A percentile compares a stretch with the other conserved stretches of the same genome.
phyloP scores from a whole-genome alignment of 92 coral and sea anemone genomes.

The Siderastrea radians region DNA sequence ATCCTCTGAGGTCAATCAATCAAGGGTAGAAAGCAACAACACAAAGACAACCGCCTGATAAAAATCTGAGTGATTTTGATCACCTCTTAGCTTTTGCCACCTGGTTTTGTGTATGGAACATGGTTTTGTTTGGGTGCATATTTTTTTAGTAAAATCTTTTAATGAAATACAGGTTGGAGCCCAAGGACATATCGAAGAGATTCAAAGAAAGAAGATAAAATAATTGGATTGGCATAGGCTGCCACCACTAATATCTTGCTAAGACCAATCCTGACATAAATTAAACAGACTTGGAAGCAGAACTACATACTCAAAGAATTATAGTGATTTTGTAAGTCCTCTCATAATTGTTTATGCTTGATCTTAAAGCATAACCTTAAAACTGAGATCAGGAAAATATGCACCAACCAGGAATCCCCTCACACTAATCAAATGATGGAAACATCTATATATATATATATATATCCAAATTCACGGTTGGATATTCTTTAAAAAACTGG shows the following conservation, averaged over 20 bases:
- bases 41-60: neutral
- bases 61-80: slow-evolving; percentile 26
- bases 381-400: neutral
- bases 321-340: too few relatives aligned
- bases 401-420: neutral
- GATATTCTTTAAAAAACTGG: neutral
- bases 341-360: too few relatives aligned
- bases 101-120: neutral
- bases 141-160: slow-evolving; percentile 2
- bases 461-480: neutral
- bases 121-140: neutral
- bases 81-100: neutral
- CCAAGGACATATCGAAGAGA: neutral
- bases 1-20: slow-evolving; percentile 11
- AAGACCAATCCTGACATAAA: neutral
- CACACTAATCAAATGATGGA: neutral
- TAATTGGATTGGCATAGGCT: neutral
- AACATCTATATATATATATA: neutral
- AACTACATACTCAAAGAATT: neutral
- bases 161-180: neutral
- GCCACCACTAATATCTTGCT: neutral
- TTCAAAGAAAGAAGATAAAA: neutral
- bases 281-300: neutral
- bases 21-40: neutral
- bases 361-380: neutral